phyloP scores from a whole-genome alignment of 2,797 vertebrate species.

The Vireo griseus region DNA sequence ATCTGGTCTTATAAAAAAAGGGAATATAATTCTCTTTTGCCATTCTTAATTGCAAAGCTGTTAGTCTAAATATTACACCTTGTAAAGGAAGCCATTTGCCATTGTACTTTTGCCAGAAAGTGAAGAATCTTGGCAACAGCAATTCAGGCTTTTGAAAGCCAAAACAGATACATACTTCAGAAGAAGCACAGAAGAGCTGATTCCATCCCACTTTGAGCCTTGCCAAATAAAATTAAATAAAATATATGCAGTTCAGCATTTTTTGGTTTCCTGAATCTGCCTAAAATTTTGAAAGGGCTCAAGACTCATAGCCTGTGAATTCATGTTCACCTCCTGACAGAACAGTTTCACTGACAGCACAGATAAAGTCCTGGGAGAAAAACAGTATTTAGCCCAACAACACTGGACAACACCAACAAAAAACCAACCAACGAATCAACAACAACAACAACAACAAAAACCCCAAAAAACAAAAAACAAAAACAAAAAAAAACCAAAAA shows the following conservation, averaged over 20 bases:
- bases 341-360: background rate
- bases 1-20: conserved; percentile 65
- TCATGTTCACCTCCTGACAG: background rate
- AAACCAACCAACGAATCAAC: background rate
- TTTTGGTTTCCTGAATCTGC: conserved; percentile 18
- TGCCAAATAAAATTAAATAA: conserved; percentile 60
- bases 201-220: conserved; percentile 34
- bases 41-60: conserved; percentile 69
- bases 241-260: conserved; percentile 33
- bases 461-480: too few species aligned
- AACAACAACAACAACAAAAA: too few species aligned
- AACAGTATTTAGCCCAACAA: background rate
- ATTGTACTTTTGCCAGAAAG: conserved; percentile 64
- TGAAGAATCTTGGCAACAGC: conserved; percentile 56
- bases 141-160: conserved; percentile 59
- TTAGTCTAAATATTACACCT: conserved; percentile 69
- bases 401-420: background rate
- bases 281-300: background rate
- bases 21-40: conserved; percentile 59
- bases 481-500: background rate
- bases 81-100: conserved; percentile 66
- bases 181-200: conserved; percentile 48
- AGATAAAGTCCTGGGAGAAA: background rate
- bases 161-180: conserved; percentile 62
- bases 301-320: background rate